Conservation (phyloP, 2,113 vertebrate genomes). For the Stictonetta naevosa region DNA sequence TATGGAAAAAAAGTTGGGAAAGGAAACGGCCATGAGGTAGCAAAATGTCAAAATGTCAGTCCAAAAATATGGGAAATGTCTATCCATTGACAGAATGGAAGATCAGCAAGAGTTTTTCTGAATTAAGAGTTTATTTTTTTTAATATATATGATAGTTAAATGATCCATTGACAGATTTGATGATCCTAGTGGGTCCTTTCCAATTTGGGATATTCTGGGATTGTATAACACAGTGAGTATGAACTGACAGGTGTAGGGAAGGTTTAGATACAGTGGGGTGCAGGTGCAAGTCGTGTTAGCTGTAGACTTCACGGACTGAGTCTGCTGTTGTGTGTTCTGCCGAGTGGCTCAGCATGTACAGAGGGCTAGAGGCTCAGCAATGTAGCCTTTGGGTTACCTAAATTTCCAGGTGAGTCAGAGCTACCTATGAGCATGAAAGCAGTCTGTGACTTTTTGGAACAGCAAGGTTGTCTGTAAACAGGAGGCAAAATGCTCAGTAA, state of each 20-base stretch:
- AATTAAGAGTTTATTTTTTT: not conserved
- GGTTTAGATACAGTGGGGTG: not conserved
- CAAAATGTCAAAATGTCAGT: not conserved
- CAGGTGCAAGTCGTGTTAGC: not conserved
- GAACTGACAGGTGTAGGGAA: not conserved
- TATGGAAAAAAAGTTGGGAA: fast-evolving
- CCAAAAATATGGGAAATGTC: too few species aligned
- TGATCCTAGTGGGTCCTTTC: not conserved
- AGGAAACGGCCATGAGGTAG: not conserved
- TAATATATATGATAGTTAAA: not conserved
- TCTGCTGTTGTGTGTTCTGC: not conserved
- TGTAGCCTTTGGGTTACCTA: not conserved
- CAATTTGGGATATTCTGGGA: not conserved
- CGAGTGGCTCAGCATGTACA: not conserved
- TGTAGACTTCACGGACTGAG: not conserved
- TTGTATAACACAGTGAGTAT: not conserved
- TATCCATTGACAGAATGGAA: not conserved
- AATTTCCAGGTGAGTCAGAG: not conserved
- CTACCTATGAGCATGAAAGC: not conserved
- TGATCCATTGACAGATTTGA: too few species aligned
- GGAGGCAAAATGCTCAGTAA: not conserved
- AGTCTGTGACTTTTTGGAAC: not conserved
- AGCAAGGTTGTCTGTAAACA: not conserved
- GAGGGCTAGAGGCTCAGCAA: fast-evolving
- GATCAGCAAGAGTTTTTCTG: not conserved